A percentile compares a stretch with the other conserved stretches of the same genome.
Evolutionary conservation across 92 coral and sea anemone species (phyloP).

Genomic region (Umimayanthus chanpuru): DNA sequence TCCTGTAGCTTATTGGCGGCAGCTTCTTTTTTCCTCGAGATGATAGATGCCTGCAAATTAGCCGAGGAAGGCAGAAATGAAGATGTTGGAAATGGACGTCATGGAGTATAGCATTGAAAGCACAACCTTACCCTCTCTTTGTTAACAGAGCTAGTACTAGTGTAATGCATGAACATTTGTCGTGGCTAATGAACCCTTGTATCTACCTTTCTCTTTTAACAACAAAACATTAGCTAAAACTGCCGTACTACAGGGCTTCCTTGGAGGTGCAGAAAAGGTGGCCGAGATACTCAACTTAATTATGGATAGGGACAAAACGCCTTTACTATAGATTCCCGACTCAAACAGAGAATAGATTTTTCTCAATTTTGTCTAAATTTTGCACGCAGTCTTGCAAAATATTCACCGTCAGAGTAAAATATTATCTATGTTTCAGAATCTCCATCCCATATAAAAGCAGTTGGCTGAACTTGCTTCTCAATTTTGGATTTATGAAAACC

Average conservation of each 20-base stretch:
- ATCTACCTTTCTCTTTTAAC: neutral
- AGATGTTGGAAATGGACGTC: neutral
- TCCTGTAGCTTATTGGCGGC: constrained; percentile 92
- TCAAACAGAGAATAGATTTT: too few species aligned
- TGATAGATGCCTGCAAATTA: constrained; percentile 84
- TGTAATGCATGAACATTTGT: neutral
- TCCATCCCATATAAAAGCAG: neutral
- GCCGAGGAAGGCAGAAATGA: too few species aligned
- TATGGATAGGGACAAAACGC: neutral
- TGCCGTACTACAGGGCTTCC: neutral
- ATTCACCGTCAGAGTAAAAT: neutral
- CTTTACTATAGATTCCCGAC: neutral
- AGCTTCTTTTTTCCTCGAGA: constrained; percentile 92
- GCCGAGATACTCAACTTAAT: neutral
- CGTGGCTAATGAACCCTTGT: neutral
- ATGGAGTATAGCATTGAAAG: neutral
- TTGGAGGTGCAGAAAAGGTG: neutral
- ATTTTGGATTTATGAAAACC: neutral
- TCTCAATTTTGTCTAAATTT: too few species aligned
- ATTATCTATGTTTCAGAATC: too few species aligned
- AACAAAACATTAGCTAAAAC: neutral
- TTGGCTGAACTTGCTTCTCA: neutral
- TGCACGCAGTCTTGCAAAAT: too few species aligned
- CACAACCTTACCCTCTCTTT: neutral
- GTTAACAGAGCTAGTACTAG: neutral